These are phyloP conservation scores for Poeciliopsis turneri DNA, from an alignment of 2,797 vertebrate species.

Conservation along the genomic window DNA sequence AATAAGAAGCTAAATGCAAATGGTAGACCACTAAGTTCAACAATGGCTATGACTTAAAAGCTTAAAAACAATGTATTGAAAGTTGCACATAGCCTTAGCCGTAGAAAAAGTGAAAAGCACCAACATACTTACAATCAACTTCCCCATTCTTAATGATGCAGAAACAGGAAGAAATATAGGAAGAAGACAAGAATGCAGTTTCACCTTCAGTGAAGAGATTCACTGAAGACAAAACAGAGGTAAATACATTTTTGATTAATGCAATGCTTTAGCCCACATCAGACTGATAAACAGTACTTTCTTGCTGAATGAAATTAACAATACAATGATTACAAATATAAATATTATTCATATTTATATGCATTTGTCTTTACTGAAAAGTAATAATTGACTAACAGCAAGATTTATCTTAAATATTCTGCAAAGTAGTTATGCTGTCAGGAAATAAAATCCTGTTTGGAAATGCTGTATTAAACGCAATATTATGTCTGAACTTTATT, in stretches of 20 bases:
- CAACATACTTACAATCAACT: not conserved
- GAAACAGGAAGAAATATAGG: not conserved
- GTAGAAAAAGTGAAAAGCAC: too few relatives aligned
- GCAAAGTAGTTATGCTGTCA: not conserved
- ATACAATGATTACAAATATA: not conserved
- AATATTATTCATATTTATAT: not conserved
- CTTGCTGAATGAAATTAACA: not conserved
- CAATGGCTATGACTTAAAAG: too few relatives aligned
- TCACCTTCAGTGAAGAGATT: not conserved
- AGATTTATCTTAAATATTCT: not conserved
- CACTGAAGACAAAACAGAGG: not conserved
- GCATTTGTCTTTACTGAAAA: not conserved
- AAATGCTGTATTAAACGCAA: not conserved
- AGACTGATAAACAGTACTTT: not conserved
- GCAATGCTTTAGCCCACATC: not conserved
- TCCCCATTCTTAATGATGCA: not conserved
- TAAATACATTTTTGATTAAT: not conserved
- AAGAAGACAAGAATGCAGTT: not conserved
- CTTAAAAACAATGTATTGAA: too few relatives aligned
- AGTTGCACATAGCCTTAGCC: too few relatives aligned
- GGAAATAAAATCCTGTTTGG: not conserved
- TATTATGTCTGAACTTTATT: fast-evolving
- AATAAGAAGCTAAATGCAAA: too few relatives aligned
- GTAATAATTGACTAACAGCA: not conserved
- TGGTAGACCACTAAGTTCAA: too few relatives aligned